Base-by-base conservation (phyloP, 2,113 vertebrate genomes). In the Ranitomeya variabilis region DNA sequence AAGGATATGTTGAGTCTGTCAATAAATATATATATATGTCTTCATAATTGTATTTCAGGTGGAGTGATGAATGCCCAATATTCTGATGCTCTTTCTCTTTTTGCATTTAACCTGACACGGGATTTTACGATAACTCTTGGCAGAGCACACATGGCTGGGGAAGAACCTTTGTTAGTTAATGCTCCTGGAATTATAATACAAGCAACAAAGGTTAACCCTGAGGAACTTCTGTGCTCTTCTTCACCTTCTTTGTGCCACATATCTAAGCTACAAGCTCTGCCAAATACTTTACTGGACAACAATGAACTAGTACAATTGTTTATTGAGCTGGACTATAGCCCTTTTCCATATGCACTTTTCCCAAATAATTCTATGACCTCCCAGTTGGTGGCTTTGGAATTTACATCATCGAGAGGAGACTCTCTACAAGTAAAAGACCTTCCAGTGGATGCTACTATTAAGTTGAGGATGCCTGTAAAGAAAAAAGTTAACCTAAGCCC, bases 311-410 rank as follows among this genome's bases (percentile, higher is more conserved):
- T 95, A 79, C 95, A 96, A 91, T 89, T 96, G 1, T 26, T 95
- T 31, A 88, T 94, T 16, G 92, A 95, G 13, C 74, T 90, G 7
- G 79, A 84, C 31, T 78, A 88, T 71, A 93, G 90, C 80, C 84
- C 91, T 4, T 90, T 95, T 54, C 80, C 79, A 1, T 92, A 93
- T 2, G 73, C 91, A 45, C 73, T 85, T 93, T 93, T 26, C 91
- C 45, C 83, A 57, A 85, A 89, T 21, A 14, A 71, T 52, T 12
- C 94, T 0, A 94, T 96, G 80, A 95, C 95, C 10, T 96, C 95
- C 21, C 60, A 26, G 11, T 87, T 96, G 73, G 93, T 93, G 11
- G 93, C 93, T 71, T 94, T 96, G 94, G 95, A 96, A 92, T 92
- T 96, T 84, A 91, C 80, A 89, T 94, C 94, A 0, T 91, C 93